Evolutionary conservation across 2,113 vertebrate species (phyloP), one percentile per base, ranked within the genome.

Genomic region (Phycodurus eques): DNA sequence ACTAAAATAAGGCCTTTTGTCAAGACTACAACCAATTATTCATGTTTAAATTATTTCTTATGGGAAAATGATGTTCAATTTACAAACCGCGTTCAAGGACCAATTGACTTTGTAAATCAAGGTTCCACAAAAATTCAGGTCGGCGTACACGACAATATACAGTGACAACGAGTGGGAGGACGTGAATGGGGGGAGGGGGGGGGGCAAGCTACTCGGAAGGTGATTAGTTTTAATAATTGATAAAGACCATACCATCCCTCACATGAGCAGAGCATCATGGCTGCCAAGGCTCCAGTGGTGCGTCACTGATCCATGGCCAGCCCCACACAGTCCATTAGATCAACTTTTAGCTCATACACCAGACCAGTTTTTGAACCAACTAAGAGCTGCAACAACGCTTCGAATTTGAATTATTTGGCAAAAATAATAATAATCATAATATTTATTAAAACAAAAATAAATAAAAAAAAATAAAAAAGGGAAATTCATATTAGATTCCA

Each of bases 151-250:
- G 19, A 20, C 19, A 51, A 19, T 70, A 57, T 65, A 73, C 22
- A 74, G 66, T 68, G 74, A 77, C 35, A 53, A 67, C 7, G 9
- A 51, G 35, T 42, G 65, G 63, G 66, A 71, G 19, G 53, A 73
- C 27, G 49, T 19, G 13, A 27, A 66, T n/a, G n/a, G n/a, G n/a
- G n/a, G n/a, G n/a, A n/a, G n/a, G n/a, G n/a, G 22, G 5, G 43
- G 27, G 47, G 56, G 75, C 67, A 44, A 75, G 82, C 84, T 83
- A 71, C 77, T 74, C 4, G 74, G 76, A 80, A 20, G 70, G 70
- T 77, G 86, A 85, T 88, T 85, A 83, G 67, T 85, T 87, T 90
- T 84, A 91, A 91, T 91, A 90, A 91, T 91, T 90, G 74, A 90
- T 88, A 83, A 85, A 88, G 89, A 84, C 79, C 79, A 86, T 47